These are phyloP conservation scores for Xenopus laevis DNA, from an alignment of 2,113 vertebrate genomes.

Conservation along the genomic window DNA sequence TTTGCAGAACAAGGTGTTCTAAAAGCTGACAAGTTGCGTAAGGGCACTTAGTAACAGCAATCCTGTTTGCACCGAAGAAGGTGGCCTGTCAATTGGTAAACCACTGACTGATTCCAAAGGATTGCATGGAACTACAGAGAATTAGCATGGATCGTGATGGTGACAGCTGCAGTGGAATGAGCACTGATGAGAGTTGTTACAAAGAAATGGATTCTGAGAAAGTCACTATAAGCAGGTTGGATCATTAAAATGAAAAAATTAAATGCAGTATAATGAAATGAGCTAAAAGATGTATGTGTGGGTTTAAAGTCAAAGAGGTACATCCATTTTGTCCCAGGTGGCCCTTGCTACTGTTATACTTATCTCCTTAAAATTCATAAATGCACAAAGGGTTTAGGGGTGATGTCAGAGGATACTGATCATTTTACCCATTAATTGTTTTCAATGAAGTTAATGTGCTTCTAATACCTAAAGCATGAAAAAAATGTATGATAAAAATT, in stretches of 20 bases:
- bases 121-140: constrained; percentile 86
- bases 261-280: background rate
- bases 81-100: constrained; percentile 51
- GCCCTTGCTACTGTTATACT: too few species aligned
- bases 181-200: constrained; percentile 72
- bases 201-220: constrained; percentile 73
- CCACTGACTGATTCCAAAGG: constrained; percentile 66
- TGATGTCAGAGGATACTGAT: too few species aligned
- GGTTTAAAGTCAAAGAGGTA: too few species aligned
- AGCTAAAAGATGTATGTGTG: too few species aligned
- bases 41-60: constrained; percentile 49
- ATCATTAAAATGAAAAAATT: background rate
- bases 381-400: too few species aligned
- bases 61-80: constrained; percentile 64
- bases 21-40: constrained; percentile 48
- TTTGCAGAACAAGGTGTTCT: constrained; percentile 69
- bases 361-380: too few species aligned
- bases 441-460: too few species aligned
- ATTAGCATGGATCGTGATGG: constrained; percentile 79
- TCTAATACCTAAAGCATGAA: too few species aligned
- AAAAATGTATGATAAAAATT: too few species aligned
- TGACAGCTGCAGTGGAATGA: constrained; percentile 78
- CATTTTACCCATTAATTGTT: too few species aligned
- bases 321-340: too few species aligned
- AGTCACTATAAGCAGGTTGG: constrained; percentile 77